A percentile compares a stretch with the other conserved stretches of the same genome.
These are phyloP conservation scores for Natator depressus DNA, from an alignment of 2,113 vertebrate genomes.

Conservation along the genomic window DNA sequence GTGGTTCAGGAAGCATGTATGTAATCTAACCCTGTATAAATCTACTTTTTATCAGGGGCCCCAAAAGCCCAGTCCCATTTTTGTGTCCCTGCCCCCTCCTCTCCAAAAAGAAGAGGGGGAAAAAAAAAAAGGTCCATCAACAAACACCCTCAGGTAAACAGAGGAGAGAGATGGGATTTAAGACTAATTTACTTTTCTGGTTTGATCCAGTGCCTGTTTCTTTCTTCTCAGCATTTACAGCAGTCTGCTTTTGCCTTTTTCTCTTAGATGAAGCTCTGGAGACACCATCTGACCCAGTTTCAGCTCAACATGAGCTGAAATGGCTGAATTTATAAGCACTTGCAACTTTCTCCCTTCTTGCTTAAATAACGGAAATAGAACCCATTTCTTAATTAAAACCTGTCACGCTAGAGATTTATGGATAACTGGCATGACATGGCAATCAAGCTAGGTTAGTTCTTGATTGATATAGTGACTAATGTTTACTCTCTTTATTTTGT, in stretches of 20 bases:
- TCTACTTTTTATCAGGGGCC: neutral
- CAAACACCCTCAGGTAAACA: neutral
- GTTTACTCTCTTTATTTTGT: constrained; percentile 49
- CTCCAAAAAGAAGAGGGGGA: too few relatives aligned
- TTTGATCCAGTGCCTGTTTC: neutral
- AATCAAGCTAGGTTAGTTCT: constrained; percentile 21
- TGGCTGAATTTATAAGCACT: constrained; percentile 22
- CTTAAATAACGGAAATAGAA: constrained; percentile 52
- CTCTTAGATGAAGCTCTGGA: constrained; percentile 25
- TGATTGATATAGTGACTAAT: constrained; percentile 33
- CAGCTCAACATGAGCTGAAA: neutral
- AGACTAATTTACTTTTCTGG: neutral
- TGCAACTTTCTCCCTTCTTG: constrained; percentile 40
- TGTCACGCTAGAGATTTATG: constrained; percentile 10
- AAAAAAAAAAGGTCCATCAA: too few relatives aligned
- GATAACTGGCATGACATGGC: constrained; percentile 49
- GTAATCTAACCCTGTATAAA: neutral
- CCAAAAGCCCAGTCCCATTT: neutral
- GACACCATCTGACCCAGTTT: constrained; percentile 50
- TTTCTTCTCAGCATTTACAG: constrained; percentile 2
- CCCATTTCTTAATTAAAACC: constrained; percentile 53
- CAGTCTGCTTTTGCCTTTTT: constrained; percentile 18
- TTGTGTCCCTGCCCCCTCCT: neutral
- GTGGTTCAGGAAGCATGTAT: neutral
- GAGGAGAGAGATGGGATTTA: neutral